phyloP scores from a whole-genome alignment of 2,888 invertebrate genomes.

The Archaeoteleia sp. region DNA sequence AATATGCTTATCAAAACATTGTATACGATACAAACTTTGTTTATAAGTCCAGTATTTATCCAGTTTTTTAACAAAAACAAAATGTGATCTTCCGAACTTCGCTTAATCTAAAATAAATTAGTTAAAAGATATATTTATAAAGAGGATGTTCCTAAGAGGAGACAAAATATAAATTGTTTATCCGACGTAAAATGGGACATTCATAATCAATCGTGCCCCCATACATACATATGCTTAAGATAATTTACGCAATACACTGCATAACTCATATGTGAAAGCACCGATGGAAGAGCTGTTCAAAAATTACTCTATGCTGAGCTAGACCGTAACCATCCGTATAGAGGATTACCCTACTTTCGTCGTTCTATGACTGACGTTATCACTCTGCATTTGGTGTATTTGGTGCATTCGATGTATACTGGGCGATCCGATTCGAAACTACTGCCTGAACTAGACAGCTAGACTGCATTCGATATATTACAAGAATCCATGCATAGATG shows the following conservation, averaged over 20 bases:
- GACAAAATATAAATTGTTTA: too few relatives aligned
- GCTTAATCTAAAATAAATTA: too few relatives aligned
- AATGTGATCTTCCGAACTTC: too few relatives aligned
- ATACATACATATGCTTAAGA: too few relatives aligned
- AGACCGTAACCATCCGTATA: conserved; percentile 13
- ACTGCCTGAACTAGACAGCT: conserved; percentile 60
- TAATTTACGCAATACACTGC: neutral
- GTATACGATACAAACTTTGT: too few relatives aligned
- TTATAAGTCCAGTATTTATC: too few relatives aligned
- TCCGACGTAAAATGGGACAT: too few relatives aligned
- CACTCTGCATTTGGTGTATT: conserved; percentile 61
- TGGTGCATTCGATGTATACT: conserved; percentile 58
- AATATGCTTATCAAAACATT: too few relatives aligned
- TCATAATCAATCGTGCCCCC: too few relatives aligned
- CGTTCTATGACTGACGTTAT: conserved; percentile 66
- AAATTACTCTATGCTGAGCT: conserved; percentile 17
- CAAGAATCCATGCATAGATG: conserved; percentile 41
- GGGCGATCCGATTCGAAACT: conserved; percentile 56
- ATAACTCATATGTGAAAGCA: neutral
- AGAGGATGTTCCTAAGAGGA: too few relatives aligned
- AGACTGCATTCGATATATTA: conserved; percentile 61
- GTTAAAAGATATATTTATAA: too few relatives aligned
- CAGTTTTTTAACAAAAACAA: too few relatives aligned
- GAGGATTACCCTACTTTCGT: conserved; percentile 58
- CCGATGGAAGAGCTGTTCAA: conserved; percentile 11